Base-by-base conservation (phyloP, 2,888 invertebrate genomes). In the Himalopsyche japonica region DNA sequence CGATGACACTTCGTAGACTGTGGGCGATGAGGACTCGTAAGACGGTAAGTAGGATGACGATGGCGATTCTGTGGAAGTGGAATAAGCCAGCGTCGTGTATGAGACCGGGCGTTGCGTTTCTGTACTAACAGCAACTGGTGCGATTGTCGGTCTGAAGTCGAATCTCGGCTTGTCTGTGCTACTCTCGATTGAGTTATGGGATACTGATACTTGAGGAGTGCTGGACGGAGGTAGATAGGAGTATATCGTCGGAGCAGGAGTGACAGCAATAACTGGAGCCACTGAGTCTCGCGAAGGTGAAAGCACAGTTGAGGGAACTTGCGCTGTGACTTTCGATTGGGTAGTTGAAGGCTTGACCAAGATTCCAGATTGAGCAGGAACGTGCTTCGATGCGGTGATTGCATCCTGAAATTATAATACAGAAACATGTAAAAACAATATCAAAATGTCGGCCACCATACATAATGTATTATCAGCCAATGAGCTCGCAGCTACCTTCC, bases 311-410 rank as follows among this genome's bases (percentile, higher is more conserved):
- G 80, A 91, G 88, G 91, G 90, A 79, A 89, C 87, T 78, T 87
- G 89, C 6, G 91, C 90, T 15, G 88, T 90, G 89, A n/a, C 90
- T 15, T 70, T 70, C 90, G 64, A 77, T 12, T 89, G 87, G 37
- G 90, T 91, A 84, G 92, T 90, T 30, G 91, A 90, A 0, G 93
- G 92, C n/a, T 93, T 92, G 0, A 92, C 91, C n/a, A 94, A 92
- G 82, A 93, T 93, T 64, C 95, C 96, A 81, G 94, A 93, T 88
- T 94, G 94, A 0, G 95, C 93, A 0, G 96, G 95, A 10, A 93
- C 94, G 80, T 94, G 93, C 90, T 96, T 96, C 32, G 95, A 94
- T 64, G 94, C 93, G 87, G 94, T 93, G 18, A 97, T 93, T 30
- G 96, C 96, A 87, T 96, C 95, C 91, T 95, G 90, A 82, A 91